phyloP scores from a whole-genome alignment of 2,888 invertebrate species.

The Scelioninae gen. 2 region DNA sequence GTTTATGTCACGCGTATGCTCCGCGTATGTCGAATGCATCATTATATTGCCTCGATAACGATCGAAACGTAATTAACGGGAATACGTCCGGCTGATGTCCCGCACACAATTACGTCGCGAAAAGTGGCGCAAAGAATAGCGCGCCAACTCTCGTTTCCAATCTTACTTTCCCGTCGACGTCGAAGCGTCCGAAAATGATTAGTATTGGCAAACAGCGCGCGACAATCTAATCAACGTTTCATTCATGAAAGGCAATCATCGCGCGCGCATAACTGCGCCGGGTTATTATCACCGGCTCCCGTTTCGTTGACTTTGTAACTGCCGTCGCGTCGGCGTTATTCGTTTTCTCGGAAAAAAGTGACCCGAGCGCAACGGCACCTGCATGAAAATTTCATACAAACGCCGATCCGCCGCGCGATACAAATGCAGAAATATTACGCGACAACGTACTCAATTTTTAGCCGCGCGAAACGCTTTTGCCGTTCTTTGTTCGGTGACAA shows the following conservation, averaged over 20 bases:
- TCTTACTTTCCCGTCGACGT: conserved; percentile 3
- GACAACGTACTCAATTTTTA: conserved; percentile 14
- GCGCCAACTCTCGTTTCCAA: conserved; percentile 35
- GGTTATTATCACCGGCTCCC: conserved; percentile 5
- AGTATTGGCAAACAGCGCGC: conserved; percentile 29
- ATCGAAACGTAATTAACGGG: too few relatives aligned
- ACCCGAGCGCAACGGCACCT: conserved; percentile 8
- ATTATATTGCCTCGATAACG: too few relatives aligned
- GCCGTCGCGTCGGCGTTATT: conserved; percentile 29
- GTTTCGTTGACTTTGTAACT: conserved; percentile 20
- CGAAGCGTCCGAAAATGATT: conserved; percentile 29
- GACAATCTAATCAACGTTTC: conserved; percentile 31
- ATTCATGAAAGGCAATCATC: conserved; percentile 16
- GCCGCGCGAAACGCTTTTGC: neutral
- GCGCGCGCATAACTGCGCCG: neutral
- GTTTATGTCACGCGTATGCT: too few relatives aligned
- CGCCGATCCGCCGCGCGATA: conserved; percentile 1
- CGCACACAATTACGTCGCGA: conserved; percentile 50
- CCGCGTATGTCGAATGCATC: too few relatives aligned
- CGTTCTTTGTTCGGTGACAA: conserved; percentile 5
- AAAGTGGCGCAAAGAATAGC: too few relatives aligned
- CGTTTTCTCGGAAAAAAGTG: conserved; percentile 34
- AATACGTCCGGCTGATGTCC: too few relatives aligned
- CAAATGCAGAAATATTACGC: conserved; percentile 15
- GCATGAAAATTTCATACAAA: conserved; percentile 30